These are phyloP conservation scores for Lasioglossum albipes DNA, from an alignment of 1,140 invertebrate species.

Conservation along the genomic window DNA sequence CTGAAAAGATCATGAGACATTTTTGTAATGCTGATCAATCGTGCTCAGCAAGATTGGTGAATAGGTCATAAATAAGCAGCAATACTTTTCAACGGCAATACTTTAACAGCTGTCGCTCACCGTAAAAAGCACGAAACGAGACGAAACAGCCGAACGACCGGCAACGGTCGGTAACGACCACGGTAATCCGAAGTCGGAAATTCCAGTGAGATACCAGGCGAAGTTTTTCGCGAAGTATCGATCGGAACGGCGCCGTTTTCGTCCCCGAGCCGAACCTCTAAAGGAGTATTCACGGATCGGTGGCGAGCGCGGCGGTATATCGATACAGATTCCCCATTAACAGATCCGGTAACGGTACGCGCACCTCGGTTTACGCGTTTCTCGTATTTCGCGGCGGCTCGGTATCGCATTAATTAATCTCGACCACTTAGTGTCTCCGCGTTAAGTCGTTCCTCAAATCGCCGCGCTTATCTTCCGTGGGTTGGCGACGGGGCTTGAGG, in stretches of 20 bases:
- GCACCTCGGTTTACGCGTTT: background rate
- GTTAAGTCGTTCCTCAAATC: background rate
- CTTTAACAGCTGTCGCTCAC: no score
- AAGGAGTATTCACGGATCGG: no score
- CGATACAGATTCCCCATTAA: constrained; percentile 11
- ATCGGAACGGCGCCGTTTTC: no score
- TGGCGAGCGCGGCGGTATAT: background rate
- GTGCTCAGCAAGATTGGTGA: no score
- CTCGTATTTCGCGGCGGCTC: background rate
- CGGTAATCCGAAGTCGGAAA: background rate
- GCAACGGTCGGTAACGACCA: background rate
- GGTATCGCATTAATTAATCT: constrained; percentile 29
- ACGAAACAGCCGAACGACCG: no score
- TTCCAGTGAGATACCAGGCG: background rate
- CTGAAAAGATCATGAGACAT: no score
- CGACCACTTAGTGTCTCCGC: constrained; percentile 7
- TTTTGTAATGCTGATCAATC: no score
- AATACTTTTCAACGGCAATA: no score
- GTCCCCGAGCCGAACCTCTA: no score
- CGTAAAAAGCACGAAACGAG: no score
- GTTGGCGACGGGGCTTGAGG: background rate
- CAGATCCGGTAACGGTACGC: background rate
- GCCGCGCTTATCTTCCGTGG: constrained; percentile 20
- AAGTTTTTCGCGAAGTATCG: background rate
- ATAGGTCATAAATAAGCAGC: no score